A percentile compares a stretch with the other conserved stretches of the same genome.
Evolutionary conservation across 1,140 invertebrate species (phyloP).

Genomic region (Drosophila ananassae): DNA sequence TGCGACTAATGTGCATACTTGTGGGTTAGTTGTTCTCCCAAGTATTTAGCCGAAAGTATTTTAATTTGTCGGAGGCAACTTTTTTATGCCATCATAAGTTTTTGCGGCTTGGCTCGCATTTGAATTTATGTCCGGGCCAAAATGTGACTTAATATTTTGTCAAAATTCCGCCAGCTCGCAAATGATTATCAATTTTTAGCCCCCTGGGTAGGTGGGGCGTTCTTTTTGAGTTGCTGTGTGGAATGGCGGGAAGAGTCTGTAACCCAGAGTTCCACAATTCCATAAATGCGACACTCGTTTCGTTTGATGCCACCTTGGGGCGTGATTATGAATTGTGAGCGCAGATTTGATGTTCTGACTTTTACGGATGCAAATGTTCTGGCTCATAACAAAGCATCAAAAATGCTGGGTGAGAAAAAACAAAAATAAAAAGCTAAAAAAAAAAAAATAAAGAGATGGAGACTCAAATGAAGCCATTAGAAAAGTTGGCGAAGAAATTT

Average conservation of each 20-base stretch:
- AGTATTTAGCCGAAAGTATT: slow-evolving; percentile 67
- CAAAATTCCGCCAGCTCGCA: slow-evolving; percentile 36
- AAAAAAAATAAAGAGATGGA: slow-evolving; percentile 9
- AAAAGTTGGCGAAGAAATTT: slow-evolving; percentile 71
- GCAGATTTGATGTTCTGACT: slow-evolving; percentile 68
- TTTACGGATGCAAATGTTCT: slow-evolving; percentile 65
- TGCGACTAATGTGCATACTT: slow-evolving; percentile 64
- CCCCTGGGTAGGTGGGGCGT: neutral
- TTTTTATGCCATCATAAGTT: slow-evolving; percentile 47
- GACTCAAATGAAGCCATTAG: slow-evolving; percentile 66
- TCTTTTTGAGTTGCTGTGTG: too few relatives aligned
- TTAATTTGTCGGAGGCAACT: slow-evolving; percentile 55
- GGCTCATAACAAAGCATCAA: slow-evolving; percentile 25
- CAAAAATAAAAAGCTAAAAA: slow-evolving; percentile 25
- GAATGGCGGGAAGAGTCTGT: neutral
- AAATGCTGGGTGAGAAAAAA: slow-evolving; percentile 8
- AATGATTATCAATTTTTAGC: slow-evolving; percentile 36
- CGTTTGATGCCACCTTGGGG: slow-evolving; percentile 68
- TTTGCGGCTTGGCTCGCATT: slow-evolving; percentile 50
- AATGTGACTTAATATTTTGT: slow-evolving; percentile 37
- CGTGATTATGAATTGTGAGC: slow-evolving; percentile 73
- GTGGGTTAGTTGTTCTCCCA: slow-evolving; percentile 55
- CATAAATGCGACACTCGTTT: slow-evolving; percentile 63
- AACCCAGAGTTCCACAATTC: slow-evolving; percentile 8
- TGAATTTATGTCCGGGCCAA: slow-evolving; percentile 39